These are phyloP conservation scores for Catotricha subobsoleta DNA, from an alignment of 2,888 invertebrate genomes.

Conservation along the genomic window DNA sequence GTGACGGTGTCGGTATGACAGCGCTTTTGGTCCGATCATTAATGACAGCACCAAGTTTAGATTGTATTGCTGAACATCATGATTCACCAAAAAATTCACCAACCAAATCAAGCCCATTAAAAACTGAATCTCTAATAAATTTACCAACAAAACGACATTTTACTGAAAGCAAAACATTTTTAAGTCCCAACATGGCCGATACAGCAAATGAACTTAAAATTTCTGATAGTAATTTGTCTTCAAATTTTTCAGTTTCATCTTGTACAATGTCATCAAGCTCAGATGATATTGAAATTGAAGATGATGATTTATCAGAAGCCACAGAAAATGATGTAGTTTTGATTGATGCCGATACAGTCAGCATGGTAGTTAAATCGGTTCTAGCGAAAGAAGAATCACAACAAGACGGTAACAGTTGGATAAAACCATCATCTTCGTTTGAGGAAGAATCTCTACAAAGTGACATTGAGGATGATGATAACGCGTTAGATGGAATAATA, in stretches of 20 bases:
- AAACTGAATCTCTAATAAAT: not conserved
- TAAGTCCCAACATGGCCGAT: not conserved
- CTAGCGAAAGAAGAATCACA: constrained; percentile 22
- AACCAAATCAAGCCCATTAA: not conserved
- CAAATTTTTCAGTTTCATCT: constrained; percentile 4
- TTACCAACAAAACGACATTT: not conserved
- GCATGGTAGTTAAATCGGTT: constrained; percentile 38
- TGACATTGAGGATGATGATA: not conserved
- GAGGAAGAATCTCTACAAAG: too few relatives aligned
- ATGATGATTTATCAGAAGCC: constrained; percentile 15
- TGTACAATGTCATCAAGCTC: constrained; percentile 16
- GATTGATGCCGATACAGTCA: constrained; percentile 37
- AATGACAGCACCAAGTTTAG: constrained; percentile 18
- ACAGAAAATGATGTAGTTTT: constrained; percentile 18
- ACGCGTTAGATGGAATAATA: too few relatives aligned
- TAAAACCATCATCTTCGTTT: constrained; percentile 8
- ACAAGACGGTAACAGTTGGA: constrained; percentile 11
- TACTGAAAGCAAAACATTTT: not conserved
- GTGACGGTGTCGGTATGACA: constrained; percentile 42
- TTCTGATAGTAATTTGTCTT: constrained; percentile 5
- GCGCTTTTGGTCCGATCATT: constrained; percentile 47
- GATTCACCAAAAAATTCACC: not conserved
- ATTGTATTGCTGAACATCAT: constrained; percentile 3
- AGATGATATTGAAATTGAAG: constrained; percentile 12
- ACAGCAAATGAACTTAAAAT: not conserved